Evolutionary conservation across 2,888 invertebrate genomes (phyloP).

Genomic region (Tuta absoluta): DNA sequence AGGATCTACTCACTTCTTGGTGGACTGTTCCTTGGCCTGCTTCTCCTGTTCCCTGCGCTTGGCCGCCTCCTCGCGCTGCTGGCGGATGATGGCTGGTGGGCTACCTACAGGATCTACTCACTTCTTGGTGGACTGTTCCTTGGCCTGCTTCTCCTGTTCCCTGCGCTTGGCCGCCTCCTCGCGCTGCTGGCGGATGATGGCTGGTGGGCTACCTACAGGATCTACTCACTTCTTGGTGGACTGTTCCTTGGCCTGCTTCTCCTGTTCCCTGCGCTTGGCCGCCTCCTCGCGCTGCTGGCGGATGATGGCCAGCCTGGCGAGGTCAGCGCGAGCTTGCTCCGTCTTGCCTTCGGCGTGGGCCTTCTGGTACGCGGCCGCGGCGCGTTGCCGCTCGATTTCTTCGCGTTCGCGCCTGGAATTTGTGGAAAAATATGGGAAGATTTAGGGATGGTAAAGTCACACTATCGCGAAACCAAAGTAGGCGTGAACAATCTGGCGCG

Average conservation of each 20-base stretch:
- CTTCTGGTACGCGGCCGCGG: constrained; percentile 94
- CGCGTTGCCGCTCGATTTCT: constrained; percentile 94
- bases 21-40: too few species aligned
- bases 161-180: constrained; percentile 86
- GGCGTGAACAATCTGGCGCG: too few species aligned
- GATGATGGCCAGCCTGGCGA: constrained; percentile 96
- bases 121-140: too few species aligned
- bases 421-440: constrained; percentile 8
- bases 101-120: too few species aligned
- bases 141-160: constrained; percentile 93
- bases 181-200: constrained; percentile 78
- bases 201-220: too few species aligned
- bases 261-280: constrained; percentile 93
- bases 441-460: too few species aligned
- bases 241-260: constrained; percentile 85
- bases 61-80: too few species aligned
- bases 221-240: constrained; percentile 37
- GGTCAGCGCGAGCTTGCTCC: constrained; percentile 96
- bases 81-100: too few species aligned
- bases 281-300: constrained; percentile 97
- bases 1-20: too few species aligned
- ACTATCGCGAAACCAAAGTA: too few species aligned
- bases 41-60: too few species aligned
- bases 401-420: constrained; percentile 86
- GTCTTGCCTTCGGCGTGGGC: constrained; percentile 97